Evolutionary conservation across 2,888 invertebrate species (phyloP).

Genomic region (Megalurothrips usitatus): DNA sequence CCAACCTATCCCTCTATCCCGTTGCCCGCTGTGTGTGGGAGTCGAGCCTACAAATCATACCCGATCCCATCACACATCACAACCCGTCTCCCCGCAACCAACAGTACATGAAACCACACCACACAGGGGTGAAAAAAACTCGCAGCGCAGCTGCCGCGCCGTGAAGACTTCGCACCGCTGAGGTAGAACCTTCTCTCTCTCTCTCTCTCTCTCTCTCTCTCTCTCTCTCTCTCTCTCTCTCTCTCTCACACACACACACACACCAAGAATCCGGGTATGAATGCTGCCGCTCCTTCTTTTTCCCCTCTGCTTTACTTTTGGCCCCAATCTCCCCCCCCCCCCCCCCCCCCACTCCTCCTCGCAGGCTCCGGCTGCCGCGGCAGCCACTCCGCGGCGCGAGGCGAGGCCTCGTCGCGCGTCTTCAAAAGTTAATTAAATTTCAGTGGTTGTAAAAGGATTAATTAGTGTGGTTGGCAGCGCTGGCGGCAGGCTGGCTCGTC

Average conservation of each 20-base stretch:
- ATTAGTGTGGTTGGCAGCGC: conserved; percentile 24
- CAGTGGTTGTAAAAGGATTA: conserved; percentile 26
- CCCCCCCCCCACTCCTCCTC: background rate
- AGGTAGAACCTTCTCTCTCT: too few relatives aligned
- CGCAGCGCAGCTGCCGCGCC: too few relatives aligned
- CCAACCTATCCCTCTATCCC: too few relatives aligned
- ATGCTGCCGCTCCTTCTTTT: background rate
- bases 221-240: background rate
- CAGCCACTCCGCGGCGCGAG: background rate
- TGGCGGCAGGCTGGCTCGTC: background rate
- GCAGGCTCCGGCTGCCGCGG: background rate
- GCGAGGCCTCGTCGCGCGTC: background rate
- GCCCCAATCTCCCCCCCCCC: background rate
- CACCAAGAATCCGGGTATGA: background rate
- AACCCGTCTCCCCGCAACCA: too few relatives aligned
- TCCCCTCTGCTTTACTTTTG: background rate
- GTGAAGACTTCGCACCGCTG: too few relatives aligned
- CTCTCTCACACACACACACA: background rate
- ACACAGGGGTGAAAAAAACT: too few relatives aligned
- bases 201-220: too few relatives aligned
- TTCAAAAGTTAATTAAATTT: conserved; percentile 27
- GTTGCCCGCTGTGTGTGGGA: too few relatives aligned
- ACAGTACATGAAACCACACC: too few relatives aligned
- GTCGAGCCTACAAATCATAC: too few relatives aligned
- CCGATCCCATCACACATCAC: too few relatives aligned